Percentiles rank a stretch among this genome's conserved stretches.
Conservation (phyloP, 2,797 vertebrate species). For the Alca torda region DNA sequence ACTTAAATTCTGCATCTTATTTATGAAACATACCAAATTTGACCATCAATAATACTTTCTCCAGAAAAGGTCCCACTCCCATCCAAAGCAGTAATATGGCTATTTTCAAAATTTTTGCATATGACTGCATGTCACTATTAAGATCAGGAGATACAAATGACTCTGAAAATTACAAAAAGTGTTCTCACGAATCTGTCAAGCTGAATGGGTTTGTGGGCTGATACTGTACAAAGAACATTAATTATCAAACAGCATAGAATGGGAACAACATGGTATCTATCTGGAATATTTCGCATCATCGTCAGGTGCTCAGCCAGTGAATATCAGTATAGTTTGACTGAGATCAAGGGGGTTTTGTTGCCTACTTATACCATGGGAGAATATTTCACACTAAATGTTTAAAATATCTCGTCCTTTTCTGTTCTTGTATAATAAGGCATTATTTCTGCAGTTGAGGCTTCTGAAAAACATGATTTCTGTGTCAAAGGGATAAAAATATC, state of each 20-base stretch:
- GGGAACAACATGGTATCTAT: neutral
- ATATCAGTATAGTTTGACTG: neutral
- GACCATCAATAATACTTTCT: neutral
- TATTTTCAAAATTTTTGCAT: neutral
- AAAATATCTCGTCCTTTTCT: conserved; percentile 28
- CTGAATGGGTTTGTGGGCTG: conserved; percentile 42
- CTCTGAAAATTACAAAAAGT: neutral
- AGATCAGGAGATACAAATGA: neutral
- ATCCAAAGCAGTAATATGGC: neutral
- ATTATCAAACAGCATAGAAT: conserved; percentile 29
- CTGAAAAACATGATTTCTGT: conserved; percentile 37
- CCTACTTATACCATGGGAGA: neutral
- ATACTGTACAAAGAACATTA: conserved; percentile 11
- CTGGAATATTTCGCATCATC: neutral
- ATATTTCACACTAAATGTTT: neutral
- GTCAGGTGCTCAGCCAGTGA: neutral
- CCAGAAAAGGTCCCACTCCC: neutral
- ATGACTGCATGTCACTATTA: neutral
- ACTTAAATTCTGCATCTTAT: neutral
- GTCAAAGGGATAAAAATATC: conserved; percentile 56
- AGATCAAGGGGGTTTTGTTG: neutral
- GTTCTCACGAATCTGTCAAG: conserved; percentile 29
- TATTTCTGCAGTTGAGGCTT: conserved; percentile 6
- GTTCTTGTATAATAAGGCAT: neutral
- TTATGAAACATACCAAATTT: neutral